These are phyloP conservation scores for Drosophila ezoana DNA, from an alignment of 2,888 invertebrate species.

Conservation along the genomic window DNA sequence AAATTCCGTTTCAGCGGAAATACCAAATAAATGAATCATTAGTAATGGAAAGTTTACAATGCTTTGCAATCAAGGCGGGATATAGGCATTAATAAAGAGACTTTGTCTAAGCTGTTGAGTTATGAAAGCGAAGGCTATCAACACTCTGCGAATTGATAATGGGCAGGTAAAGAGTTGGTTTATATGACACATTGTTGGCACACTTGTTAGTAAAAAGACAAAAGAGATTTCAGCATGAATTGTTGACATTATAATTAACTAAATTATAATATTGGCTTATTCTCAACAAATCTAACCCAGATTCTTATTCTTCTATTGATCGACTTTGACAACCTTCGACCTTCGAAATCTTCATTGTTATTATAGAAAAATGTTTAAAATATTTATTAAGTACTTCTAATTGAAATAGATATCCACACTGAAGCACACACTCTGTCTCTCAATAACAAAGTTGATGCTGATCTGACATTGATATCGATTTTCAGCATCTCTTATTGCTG, in stretches of 20 bases:
- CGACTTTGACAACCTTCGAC: no score
- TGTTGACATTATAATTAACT: no score
- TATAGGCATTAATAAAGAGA: slow-evolving; percentile 16
- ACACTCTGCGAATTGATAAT: neutral
- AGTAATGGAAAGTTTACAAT: slow-evolving; percentile 7
- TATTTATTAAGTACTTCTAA: neutral
- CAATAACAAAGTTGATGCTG: slow-evolving; percentile 16
- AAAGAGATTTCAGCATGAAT: neutral
- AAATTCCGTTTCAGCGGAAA: slow-evolving; percentile 41
- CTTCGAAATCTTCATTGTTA: no score
- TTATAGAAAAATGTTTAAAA: no score
- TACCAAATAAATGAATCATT: slow-evolving; percentile 32
- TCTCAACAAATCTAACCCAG: no score
- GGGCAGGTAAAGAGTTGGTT: neutral
- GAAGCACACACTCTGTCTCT: neutral
- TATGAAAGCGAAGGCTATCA: slow-evolving; percentile 18
- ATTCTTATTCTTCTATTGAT: neutral
- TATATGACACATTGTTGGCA: neutral
- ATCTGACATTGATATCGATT: slow-evolving; percentile 49
- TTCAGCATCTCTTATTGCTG: slow-evolving; percentile 21
- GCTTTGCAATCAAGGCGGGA: slow-evolving; percentile 1
- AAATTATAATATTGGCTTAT: no score
- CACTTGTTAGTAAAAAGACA: neutral
- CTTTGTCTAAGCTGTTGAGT: slow-evolving; percentile 12
- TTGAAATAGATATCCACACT: slow-evolving; percentile 2